A percentile compares a stretch with the other conserved stretches of the same genome.
Conservation (phyloP, 2,113 vertebrate genomes). For the Pica pica region DNA sequence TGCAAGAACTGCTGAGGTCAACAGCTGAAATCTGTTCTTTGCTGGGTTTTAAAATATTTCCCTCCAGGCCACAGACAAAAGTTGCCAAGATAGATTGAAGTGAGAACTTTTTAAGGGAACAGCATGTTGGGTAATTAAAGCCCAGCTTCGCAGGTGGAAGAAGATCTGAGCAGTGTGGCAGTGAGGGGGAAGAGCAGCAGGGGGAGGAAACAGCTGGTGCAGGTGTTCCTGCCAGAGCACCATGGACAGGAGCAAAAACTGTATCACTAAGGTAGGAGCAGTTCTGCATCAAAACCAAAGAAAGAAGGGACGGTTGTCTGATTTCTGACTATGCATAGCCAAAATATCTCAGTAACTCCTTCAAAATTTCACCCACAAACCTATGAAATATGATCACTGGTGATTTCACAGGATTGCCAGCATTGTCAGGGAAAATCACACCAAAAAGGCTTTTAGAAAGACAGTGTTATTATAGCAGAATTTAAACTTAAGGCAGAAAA, state of each 20-base stretch:
- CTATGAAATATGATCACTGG: not conserved
- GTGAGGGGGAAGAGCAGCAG: not conserved
- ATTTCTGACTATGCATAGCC: not conserved
- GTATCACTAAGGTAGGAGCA: not conserved
- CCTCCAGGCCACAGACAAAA: not conserved
- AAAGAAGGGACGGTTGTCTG: not conserved
- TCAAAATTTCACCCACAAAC: not conserved
- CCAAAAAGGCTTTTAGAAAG: not conserved
- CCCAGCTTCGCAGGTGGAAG: not conserved
- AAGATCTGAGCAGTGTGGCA: not conserved
- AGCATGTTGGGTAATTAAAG: not conserved
- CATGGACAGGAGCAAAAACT: not conserved
- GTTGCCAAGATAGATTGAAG: not conserved
- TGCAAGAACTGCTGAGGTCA: slow-evolving; percentile 12
- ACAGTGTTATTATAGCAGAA: not conserved
- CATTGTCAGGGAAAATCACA: not conserved
- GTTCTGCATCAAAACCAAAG: not conserved
- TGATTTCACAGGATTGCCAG: not conserved
- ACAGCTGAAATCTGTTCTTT: not conserved
- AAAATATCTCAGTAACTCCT: not conserved
- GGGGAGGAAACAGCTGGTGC: not conserved
- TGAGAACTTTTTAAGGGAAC: not conserved
- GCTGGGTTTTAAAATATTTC: not conserved
- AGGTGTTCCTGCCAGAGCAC: not conserved
- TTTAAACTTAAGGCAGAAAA: not conserved